These are phyloP conservation scores for Halichoerus grypus DNA, from an alignment of 2,113 vertebrate species.

Conservation along the genomic window DNA sequence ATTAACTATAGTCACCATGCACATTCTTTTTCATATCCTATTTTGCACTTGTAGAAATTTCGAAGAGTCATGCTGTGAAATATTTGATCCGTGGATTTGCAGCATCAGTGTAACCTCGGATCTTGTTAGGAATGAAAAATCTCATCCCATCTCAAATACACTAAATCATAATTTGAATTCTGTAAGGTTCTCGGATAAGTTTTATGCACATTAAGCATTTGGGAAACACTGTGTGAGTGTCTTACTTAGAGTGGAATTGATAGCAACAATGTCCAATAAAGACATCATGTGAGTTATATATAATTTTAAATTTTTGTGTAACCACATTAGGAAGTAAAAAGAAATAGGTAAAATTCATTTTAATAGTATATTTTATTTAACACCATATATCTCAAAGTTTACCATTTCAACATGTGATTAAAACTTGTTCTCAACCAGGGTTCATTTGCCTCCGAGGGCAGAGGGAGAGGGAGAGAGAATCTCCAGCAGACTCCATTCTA, in stretches of 20 bases:
- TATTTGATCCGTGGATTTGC: background rate
- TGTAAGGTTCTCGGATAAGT: background rate
- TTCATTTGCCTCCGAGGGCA: background rate
- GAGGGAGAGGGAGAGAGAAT: background rate
- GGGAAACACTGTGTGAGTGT: background rate
- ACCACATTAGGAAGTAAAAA: background rate
- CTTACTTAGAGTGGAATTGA: background rate
- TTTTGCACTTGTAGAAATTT: background rate
- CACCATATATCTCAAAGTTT: background rate
- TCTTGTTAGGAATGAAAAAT: background rate
- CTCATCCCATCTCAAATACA: background rate
- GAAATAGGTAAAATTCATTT: background rate
- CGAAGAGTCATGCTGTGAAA: background rate
- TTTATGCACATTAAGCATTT: background rate
- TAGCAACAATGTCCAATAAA: background rate
- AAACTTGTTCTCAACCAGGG: background rate
- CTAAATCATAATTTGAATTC: background rate
- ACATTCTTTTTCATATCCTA: background rate
- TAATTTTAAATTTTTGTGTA: background rate
- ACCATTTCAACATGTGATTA: background rate
- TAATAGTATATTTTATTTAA: background rate
- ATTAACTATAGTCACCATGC: background rate
- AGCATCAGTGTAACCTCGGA: background rate
- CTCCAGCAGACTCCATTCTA: background rate
- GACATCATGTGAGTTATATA: background rate